Base-by-base conservation (phyloP, 2,113 vertebrate genomes). In the Propithecus coquereli region DNA sequence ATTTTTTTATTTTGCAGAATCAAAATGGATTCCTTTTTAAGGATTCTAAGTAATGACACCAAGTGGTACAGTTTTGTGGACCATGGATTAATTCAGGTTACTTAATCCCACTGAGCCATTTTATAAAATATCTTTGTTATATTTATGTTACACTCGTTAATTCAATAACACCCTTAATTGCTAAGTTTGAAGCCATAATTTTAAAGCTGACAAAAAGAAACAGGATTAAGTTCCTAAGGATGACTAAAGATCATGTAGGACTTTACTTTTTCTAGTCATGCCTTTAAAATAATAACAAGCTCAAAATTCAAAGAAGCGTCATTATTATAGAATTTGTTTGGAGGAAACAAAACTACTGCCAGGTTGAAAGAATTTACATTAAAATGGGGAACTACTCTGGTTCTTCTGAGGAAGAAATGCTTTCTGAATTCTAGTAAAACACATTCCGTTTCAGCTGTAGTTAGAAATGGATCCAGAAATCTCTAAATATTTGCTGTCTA, bases 381-480 rank as follows among this genome's bases (percentile, higher is more conserved):
- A 84, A 96, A 91, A 87, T 65, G 57, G 80, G 76, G 32, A 93
- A 93, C 94, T 52, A 30, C 45, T 57, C 54, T 80, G 43, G 59
- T 89, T 96, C 43, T 63, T 43, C 79, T 94, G 68, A 84, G 34
- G 13, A 43, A 30, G 27, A 76, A 73, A 61, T 61, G 43, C 80
- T 96, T 93, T 94, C 57, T 94, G 40, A 94, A 74, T 84, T 93
- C 74, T 77, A 54, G 4, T 82, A 82, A 94, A 96, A 92, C 25
- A 37, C 6, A 73, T 92, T 43, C 90, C 37, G 34, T 92, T 73
- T 83, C 97, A 97, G 96, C 79, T 96, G 12, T 54, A 87, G 82
- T 59, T 91, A 94, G 50, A 83, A 94, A 73, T 77, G 6, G 18
- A 47, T 89, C 57, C 74, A 92, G 88, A 90, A 86, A 88, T 70